Percentiles rank a stretch among this genome's conserved stretches.
phyloP scores from a whole-genome alignment of 2,113 vertebrate species.

The Hippocampus guttulatus region DNA sequence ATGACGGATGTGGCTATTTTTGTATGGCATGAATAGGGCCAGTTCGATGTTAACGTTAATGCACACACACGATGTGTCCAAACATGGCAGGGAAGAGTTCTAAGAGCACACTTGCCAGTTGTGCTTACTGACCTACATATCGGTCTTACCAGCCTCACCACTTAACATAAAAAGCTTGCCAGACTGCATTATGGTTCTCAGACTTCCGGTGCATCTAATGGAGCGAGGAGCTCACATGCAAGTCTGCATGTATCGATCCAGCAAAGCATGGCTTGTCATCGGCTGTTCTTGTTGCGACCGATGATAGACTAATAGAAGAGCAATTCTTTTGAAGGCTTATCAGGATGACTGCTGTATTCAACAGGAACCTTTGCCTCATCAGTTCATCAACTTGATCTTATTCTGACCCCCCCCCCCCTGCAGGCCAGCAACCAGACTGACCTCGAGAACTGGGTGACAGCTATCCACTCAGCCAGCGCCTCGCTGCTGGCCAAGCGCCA shows the following conservation, averaged over 20 bases:
- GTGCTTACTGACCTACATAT: slow-evolving; percentile 48
- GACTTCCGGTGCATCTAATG: slow-evolving; percentile 18
- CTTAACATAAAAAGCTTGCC: slow-evolving; percentile 16
- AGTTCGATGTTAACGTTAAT: background rate
- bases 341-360: slow-evolving; percentile 5
- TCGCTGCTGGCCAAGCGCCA: slow-evolving; percentile 91
- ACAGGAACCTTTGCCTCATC: background rate
- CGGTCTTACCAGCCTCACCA: slow-evolving; percentile 2
- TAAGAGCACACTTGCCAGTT: slow-evolving; percentile 19
- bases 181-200: slow-evolving; percentile 20
- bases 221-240: slow-evolving; percentile 19
- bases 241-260: slow-evolving; percentile 24
- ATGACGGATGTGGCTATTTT: background rate
- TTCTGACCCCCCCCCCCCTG: slow-evolving; percentile 1
- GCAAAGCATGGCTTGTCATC: background rate
- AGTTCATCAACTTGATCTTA: slow-evolving; percentile 12
- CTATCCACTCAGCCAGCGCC: slow-evolving; percentile 92
- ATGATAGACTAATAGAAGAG: slow-evolving; percentile 14
- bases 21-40: slow-evolving; percentile 16
- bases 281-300: slow-evolving; percentile 13
- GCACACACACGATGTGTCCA: slow-evolving; percentile 5
- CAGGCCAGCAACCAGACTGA: slow-evolving; percentile 95
- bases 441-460: slow-evolving; percentile 96
- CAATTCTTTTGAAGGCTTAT: slow-evolving; percentile 1
- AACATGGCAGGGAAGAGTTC: slow-evolving; percentile 15